Percentiles rank a stretch among this genome's conserved stretches.
These are phyloP conservation scores for Probosciger aterrimus DNA, from an alignment of 2,113 vertebrate genomes.

Conservation along the genomic window DNA sequence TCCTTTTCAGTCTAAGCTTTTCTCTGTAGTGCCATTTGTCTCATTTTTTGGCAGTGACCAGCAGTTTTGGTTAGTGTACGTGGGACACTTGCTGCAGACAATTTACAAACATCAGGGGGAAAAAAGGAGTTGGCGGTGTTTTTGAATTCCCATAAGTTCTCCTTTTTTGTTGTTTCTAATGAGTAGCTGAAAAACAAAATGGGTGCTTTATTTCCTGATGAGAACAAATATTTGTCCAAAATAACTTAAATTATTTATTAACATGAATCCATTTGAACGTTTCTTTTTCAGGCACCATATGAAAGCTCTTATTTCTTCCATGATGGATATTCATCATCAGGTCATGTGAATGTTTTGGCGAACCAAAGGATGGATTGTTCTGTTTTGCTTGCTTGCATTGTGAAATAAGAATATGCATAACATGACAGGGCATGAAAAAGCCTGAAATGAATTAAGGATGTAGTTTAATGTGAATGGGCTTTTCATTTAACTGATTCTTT, in stretches of 20 bases:
- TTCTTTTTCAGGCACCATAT: constrained; percentile 45
- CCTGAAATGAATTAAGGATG: constrained; percentile 24
- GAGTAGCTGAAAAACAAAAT: background rate
- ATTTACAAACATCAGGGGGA: constrained; percentile 10
- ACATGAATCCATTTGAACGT: constrained; percentile 13
- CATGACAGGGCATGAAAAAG: constrained; percentile 41
- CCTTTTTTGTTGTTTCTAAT: background rate
- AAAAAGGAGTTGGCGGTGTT: background rate
- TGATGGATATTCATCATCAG: constrained; percentile 49
- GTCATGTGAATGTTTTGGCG: constrained; percentile 52
- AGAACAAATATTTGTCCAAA: constrained; percentile 31
- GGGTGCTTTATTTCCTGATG: background rate
- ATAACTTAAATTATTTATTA: constrained; percentile 46
- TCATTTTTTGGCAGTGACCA: background rate
- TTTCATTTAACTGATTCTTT: background rate
- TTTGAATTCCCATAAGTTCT: background rate
- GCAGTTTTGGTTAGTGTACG: background rate
- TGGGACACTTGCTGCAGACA: constrained; percentile 24
- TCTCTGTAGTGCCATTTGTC: background rate
- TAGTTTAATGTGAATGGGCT: constrained; percentile 36
- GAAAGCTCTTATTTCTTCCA: constrained; percentile 50
- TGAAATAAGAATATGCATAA: constrained; percentile 52
- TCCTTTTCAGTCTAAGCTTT: background rate
- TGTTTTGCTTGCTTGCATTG: constrained; percentile 54
- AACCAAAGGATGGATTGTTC: constrained; percentile 51